Conservation (phyloP, 2,797 vertebrate species). For the Phrynocephalus guinanensis region DNA sequence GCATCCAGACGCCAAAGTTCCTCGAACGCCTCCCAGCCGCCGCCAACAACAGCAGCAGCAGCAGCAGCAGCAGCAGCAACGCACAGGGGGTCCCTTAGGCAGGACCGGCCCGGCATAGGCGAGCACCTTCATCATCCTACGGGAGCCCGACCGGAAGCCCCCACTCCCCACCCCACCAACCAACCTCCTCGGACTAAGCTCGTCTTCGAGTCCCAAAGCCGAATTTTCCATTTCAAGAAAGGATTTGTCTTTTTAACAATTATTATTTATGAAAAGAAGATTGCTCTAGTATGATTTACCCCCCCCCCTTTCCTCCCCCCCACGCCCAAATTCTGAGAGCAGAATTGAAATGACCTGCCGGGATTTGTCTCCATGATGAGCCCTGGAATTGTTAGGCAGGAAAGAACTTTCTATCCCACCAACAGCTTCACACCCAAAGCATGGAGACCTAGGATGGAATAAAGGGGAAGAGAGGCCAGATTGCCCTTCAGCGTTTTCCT, state of each 20-base stretch:
- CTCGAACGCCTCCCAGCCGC: slow-evolving; percentile 67
- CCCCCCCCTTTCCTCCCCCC: neutral
- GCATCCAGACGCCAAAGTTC: slow-evolving; percentile 73
- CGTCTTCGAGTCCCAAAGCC: slow-evolving; percentile 52
- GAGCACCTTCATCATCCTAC: slow-evolving; percentile 58
- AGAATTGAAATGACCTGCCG: neutral
- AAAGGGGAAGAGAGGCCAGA: slow-evolving; percentile 52
- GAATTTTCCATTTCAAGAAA: slow-evolving; percentile 30
- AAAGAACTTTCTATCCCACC: slow-evolving; percentile 80
- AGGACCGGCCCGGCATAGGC: slow-evolving; percentile 70
- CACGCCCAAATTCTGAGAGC: slow-evolving; percentile 1
- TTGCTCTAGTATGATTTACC: neutral
- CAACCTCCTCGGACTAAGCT: slow-evolving; percentile 63
- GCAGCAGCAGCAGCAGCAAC: slow-evolving; percentile 39
- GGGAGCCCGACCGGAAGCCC: slow-evolving; percentile 66
- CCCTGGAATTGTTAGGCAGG: slow-evolving; percentile 71
- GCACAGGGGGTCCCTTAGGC: slow-evolving; percentile 60
- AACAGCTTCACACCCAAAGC: slow-evolving; percentile 64
- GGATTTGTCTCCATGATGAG: slow-evolving; percentile 20
- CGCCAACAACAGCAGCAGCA: neutral
- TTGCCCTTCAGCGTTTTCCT: slow-evolving; percentile 69
- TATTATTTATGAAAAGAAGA: neutral
- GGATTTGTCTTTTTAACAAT: neutral
- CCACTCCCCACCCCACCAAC: slow-evolving; percentile 54
- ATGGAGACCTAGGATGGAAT: slow-evolving; percentile 66